phyloP scores from a whole-genome alignment of 2,888 invertebrate species.

The Brenthis hecate region DNA sequence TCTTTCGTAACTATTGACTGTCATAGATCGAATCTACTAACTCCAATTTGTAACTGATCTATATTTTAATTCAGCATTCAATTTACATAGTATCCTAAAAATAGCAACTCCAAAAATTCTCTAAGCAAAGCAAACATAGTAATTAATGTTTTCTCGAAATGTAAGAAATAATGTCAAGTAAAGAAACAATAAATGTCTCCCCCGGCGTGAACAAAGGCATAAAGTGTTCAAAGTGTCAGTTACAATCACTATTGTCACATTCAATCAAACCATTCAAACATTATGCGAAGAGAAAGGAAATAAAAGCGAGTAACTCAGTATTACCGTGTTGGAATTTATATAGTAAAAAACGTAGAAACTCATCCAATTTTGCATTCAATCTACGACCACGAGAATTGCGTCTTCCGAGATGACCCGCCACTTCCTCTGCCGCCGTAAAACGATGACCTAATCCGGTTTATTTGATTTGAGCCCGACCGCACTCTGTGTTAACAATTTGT shows the following conservation, averaged over 20 bases:
- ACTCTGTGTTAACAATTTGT: conserved; percentile 70
- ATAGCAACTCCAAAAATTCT: neutral
- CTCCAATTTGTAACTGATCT: too few relatives aligned
- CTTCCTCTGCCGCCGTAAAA: conserved; percentile 75
- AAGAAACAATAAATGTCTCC: conserved; percentile 53
- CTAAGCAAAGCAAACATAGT: conserved; percentile 8
- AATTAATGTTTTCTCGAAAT: conserved; percentile 11
- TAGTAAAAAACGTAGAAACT: conserved; percentile 78
- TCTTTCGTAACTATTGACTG: too few relatives aligned
- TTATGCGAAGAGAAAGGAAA: conserved; percentile 65
- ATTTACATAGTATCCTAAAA: too few relatives aligned
- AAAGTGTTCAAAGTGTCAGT: conserved; percentile 58
- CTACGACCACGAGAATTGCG: conserved; percentile 80
- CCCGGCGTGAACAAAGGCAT: conserved; percentile 52
- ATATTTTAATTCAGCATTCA: too few relatives aligned
- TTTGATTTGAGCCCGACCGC: conserved; percentile 77
- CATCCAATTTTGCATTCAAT: conserved; percentile 83
- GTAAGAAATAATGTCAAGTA: conserved; percentile 25
- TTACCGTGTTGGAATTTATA: conserved; percentile 69
- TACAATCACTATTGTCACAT: conserved; percentile 78
- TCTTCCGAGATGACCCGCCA: conserved; percentile 79
- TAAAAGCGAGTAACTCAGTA: conserved; percentile 65
- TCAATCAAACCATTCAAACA: conserved; percentile 76
- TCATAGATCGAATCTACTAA: too few relatives aligned
- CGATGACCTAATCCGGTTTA: conserved; percentile 81